These are phyloP conservation scores for Pocillopora grandis DNA, from an alignment of 92 coral and sea anemone genomes.

Conservation along the genomic window DNA sequence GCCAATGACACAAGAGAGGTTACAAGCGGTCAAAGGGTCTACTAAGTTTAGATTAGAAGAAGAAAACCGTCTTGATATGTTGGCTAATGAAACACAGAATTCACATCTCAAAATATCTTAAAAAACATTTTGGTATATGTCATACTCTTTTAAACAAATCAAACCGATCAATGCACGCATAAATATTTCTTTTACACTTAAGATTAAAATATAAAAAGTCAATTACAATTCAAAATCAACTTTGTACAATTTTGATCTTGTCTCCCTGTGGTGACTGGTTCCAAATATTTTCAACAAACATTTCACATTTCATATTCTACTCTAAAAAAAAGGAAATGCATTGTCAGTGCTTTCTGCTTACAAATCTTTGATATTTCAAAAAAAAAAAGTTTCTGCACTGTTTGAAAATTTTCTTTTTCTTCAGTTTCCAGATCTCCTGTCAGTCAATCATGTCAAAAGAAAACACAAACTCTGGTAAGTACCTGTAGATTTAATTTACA, in stretches of 20 bases:
- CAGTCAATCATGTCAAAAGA: slow-evolving; percentile 14
- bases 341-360: slow-evolving; percentile 16
- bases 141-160: slow-evolving; percentile 2
- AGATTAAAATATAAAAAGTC: slow-evolving; percentile 1
- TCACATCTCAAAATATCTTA: slow-evolving; percentile 22
- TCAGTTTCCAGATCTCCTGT: slow-evolving; percentile 19
- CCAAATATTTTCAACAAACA: slow-evolving; percentile 9
- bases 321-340: not conserved
- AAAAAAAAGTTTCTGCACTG: not conserved
- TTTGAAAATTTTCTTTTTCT: not conserved
- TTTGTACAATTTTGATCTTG: not conserved
- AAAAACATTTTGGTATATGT: not conserved
- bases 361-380: not conserved
- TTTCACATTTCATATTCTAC: slow-evolving; percentile 1
- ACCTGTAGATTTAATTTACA: slow-evolving; percentile 2
- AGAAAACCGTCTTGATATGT: slow-evolving; percentile 56
- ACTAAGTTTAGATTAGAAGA: slow-evolving; percentile 61
- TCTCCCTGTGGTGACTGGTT: slow-evolving; percentile 25
- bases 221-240: slow-evolving; percentile 18
- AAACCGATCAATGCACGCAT: not conserved
- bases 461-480: slow-evolving; percentile 28
- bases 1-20: not conserved
- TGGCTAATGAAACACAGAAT: slow-evolving; percentile 28
- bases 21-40: slow-evolving; percentile 46
- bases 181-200: slow-evolving; percentile 20